These are phyloP conservation scores for Metalampra italica DNA, from an alignment of 2,888 invertebrate genomes.

Conservation along the genomic window DNA sequence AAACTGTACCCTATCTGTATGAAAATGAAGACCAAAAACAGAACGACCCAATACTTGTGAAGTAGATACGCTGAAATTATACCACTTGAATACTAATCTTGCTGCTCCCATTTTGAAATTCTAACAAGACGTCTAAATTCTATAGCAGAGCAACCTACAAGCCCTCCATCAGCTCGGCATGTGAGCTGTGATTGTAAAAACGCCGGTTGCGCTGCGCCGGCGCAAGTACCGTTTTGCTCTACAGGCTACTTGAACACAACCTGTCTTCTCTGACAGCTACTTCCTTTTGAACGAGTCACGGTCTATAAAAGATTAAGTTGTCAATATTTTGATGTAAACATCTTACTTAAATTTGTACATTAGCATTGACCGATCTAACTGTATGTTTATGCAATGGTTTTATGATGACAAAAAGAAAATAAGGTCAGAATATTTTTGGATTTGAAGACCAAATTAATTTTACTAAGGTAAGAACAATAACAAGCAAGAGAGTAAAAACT, in stretches of 20 bases:
- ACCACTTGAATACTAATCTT: not conserved
- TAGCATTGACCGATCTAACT: too few species aligned
- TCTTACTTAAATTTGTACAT: constrained; percentile 13
- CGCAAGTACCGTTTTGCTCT: constrained; percentile 31
- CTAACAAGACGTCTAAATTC: constrained; percentile 26
- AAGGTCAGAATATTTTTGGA: too few species aligned
- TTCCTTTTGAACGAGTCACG: constrained; percentile 21
- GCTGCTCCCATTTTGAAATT: constrained; percentile 4
- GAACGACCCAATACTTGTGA: not conserved
- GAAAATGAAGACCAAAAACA: too few species aligned
- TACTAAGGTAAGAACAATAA: too few species aligned
- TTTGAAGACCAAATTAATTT: too few species aligned
- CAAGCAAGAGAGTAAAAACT: too few species aligned
- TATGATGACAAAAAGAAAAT: too few species aligned
- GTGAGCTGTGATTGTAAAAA: constrained; percentile 11
- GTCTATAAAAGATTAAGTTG: not conserved
- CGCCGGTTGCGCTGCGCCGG: constrained; percentile 8
- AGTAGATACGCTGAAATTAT: not conserved
- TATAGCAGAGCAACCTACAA: constrained; percentile 18
- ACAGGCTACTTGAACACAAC: constrained; percentile 23
- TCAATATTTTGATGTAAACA: constrained; percentile 20
- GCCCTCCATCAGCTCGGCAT: constrained; percentile 22
- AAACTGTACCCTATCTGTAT: too few species aligned
- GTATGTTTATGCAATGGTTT: too few species aligned
- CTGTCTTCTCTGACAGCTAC: constrained; percentile 26